Conservation (phyloP, 2,113 vertebrate genomes). For the Labrus mixtus region DNA sequence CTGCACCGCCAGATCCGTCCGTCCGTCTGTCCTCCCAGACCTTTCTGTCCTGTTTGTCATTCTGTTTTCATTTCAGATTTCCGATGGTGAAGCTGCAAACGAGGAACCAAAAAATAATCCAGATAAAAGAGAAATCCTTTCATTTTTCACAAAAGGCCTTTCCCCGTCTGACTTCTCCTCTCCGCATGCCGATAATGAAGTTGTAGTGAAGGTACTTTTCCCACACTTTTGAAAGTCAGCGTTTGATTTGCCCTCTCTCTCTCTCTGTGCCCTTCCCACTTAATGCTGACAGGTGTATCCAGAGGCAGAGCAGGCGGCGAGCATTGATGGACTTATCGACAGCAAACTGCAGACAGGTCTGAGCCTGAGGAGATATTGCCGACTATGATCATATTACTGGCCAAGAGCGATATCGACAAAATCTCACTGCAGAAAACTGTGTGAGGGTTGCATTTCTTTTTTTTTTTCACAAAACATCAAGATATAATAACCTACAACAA, state of each 20-base stretch:
- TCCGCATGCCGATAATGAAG: conserved; percentile 20
- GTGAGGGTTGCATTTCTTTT: background rate
- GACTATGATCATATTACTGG: conserved; percentile 21
- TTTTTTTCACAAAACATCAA: background rate
- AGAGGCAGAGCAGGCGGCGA: background rate
- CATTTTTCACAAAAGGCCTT: too few relatives aligned
- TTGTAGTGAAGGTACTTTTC: background rate
- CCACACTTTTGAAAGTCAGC: conserved; percentile 42
- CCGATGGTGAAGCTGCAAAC: background rate
- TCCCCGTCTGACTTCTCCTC: background rate
- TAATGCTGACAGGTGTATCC: conserved; percentile 59
- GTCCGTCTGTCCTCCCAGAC: too few relatives aligned
- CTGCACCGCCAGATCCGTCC: background rate
- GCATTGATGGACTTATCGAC: conserved; percentile 55
- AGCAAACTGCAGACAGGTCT: conserved; percentile 26
- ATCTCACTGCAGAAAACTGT: background rate
- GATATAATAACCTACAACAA: background rate
- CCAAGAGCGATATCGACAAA: conserved; percentile 20
- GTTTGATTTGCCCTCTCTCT: conserved; percentile 12
- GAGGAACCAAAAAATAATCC: background rate
- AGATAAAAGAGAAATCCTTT: background rate
- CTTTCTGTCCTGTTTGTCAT: background rate
- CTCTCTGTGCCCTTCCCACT: conserved; percentile 5
- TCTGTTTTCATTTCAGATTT: too few relatives aligned
- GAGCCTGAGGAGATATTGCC: conserved; percentile 27